A percentile compares a stretch with the other conserved stretches of the same genome.
Conservation (phyloP, 2,888 invertebrate species). For the Cremastobaeus sp. region DNA sequence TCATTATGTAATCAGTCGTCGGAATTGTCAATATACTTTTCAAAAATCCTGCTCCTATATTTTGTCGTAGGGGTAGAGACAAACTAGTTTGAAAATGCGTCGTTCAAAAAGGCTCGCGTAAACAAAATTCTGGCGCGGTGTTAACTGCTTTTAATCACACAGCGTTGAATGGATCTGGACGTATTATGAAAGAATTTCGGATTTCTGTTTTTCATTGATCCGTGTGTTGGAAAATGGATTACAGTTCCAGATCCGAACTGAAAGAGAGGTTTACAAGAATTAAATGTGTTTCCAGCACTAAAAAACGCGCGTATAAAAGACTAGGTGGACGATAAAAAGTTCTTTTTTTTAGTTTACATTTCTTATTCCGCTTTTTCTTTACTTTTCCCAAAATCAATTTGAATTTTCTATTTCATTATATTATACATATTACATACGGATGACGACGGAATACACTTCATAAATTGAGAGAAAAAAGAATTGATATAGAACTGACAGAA, state of each 20-base stretch:
- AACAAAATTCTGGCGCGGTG: constrained; percentile 13
- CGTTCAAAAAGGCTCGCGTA: too few relatives aligned
- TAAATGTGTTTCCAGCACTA: constrained; percentile 15
- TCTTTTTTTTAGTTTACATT: constrained; percentile 11
- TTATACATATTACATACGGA: constrained; percentile 30
- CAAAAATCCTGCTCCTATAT: too few relatives aligned
- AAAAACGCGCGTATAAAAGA: constrained; percentile 36
- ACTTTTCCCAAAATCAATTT: constrained; percentile 23
- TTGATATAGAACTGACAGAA: too few relatives aligned
- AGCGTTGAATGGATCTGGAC: constrained; percentile 1
- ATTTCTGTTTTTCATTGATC: constrained; percentile 7
- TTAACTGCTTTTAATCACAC: too few relatives aligned
- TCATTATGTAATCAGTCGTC: too few relatives aligned
- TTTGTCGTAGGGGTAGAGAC: too few relatives aligned
- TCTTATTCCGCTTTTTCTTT: constrained; percentile 1
- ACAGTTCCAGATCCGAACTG: constrained; percentile 29
- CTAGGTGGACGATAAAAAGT: constrained; percentile 7
- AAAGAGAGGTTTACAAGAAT: constrained; percentile 47
- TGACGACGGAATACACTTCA: too few relatives aligned
- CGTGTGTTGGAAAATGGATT: constrained; percentile 12
- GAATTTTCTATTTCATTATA: constrained; percentile 14
- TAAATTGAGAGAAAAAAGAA: too few relatives aligned
- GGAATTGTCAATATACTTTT: too few relatives aligned
- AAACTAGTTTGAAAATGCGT: too few relatives aligned
- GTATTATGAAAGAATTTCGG: constrained; percentile 17